These are phyloP conservation scores for Stegastes partitus DNA, from an alignment of 2,113 vertebrate genomes.

Conservation along the genomic window DNA sequence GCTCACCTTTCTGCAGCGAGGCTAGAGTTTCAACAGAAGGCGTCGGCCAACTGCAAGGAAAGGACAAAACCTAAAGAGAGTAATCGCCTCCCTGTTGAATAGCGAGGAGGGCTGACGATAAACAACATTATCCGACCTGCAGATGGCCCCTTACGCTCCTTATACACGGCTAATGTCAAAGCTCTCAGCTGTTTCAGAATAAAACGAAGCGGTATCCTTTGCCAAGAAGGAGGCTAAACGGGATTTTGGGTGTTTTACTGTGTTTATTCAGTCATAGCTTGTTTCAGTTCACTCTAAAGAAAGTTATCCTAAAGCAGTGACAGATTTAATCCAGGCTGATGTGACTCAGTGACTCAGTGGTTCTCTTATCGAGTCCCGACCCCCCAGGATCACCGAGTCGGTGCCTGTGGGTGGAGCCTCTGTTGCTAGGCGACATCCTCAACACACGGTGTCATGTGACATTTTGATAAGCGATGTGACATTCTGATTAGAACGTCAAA, in stretches of 20 bases:
- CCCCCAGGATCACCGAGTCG: too few relatives aligned
- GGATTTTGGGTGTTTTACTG: background rate
- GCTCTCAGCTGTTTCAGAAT: slow-evolving; percentile 3
- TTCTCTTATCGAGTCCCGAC: too few relatives aligned
- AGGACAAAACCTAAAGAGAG: slow-evolving; percentile 8
- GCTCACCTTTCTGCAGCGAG: slow-evolving; percentile 62
- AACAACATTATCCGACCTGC: background rate
- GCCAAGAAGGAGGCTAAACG: background rate
- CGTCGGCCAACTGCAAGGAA: slow-evolving; percentile 20
- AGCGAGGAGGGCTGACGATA: background rate
- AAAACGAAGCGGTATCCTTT: background rate
- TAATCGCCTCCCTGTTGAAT: slow-evolving; percentile 10
- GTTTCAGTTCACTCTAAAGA: too few relatives aligned
- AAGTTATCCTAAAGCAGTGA: too few relatives aligned
- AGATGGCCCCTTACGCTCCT: background rate
- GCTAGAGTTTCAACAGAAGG: slow-evolving; percentile 60
- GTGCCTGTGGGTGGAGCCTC: too few relatives aligned
- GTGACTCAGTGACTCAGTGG: too few relatives aligned
- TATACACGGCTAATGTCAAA: slow-evolving; percentile 4
- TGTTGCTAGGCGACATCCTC: too few relatives aligned
- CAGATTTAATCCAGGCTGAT: too few relatives aligned
- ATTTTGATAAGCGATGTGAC: too few relatives aligned
- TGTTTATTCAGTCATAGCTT: too few relatives aligned
- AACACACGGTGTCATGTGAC: too few relatives aligned
- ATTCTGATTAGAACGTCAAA: too few relatives aligned